phyloP scores from a whole-genome alignment of 2,888 invertebrate genomes.

The Agelastica alni region DNA sequence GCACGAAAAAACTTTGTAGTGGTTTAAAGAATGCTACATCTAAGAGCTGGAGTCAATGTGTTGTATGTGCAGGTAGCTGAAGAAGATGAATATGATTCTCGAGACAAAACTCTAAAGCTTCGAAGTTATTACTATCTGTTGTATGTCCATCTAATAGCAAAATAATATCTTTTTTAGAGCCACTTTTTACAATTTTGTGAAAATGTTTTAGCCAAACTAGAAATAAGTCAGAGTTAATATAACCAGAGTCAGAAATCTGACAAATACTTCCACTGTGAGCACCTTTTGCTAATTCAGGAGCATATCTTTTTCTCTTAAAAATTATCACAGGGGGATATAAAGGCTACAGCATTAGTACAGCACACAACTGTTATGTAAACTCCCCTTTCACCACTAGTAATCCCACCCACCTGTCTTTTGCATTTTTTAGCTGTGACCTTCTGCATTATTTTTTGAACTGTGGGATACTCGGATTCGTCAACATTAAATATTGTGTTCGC shows the following conservation, averaged over 20 bases:
- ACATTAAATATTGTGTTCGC: too few relatives aligned
- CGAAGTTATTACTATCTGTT: background rate
- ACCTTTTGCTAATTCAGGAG: background rate
- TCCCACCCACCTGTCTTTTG: background rate
- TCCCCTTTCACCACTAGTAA: background rate
- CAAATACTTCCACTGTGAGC: background rate
- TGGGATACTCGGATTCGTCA: too few relatives aligned
- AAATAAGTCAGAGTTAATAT: background rate
- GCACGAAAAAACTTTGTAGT: background rate
- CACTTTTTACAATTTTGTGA: background rate
- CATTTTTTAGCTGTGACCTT: too few relatives aligned
- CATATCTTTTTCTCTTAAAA: background rate
- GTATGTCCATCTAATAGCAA: background rate
- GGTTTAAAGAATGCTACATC: background rate
- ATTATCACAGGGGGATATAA: background rate
- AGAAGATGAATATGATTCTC: background rate
- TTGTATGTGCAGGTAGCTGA: constrained; percentile 1
- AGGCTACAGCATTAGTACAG: background rate
- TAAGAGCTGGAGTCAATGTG: background rate
- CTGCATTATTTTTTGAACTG: too few relatives aligned
- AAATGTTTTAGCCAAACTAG: background rate
- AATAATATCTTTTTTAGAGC: background rate
- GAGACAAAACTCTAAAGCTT: background rate
- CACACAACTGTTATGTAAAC: background rate
- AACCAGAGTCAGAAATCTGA: background rate